Percentiles rank a stretch among this genome's conserved stretches.
Conservation (phyloP, 2,797 vertebrate genomes). For the Lerista edwardsae region DNA sequence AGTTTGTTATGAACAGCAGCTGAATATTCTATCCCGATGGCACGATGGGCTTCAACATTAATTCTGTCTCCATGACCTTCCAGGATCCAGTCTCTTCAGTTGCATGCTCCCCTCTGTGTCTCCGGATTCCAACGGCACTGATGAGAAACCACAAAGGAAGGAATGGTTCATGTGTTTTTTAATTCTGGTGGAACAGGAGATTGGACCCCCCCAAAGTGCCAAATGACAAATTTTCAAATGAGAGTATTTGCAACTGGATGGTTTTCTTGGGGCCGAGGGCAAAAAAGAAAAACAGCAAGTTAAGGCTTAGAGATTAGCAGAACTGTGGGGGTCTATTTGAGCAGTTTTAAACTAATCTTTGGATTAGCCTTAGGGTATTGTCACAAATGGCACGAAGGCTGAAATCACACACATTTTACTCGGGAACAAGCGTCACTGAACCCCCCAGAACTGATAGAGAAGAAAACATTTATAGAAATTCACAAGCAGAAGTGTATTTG, state of each 20-base stretch:
- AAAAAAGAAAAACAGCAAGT: rapidly evolving
- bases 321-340: not conserved
- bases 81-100: constrained; percentile 3
- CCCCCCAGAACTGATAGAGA: no score
- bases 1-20: not conserved
- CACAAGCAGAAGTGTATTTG: not conserved
- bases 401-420: no score
- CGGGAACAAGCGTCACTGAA: no score
- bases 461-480: not conserved
- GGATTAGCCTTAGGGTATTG: not conserved
- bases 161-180: not conserved
- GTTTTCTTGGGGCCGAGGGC: not conserved
- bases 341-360: not conserved
- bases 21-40: not conserved
- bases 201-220: not conserved
- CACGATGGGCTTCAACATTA: not conserved
- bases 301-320: rapidly evolving
- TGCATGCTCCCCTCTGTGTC: rapidly evolving
- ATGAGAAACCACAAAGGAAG: not conserved
- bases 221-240: not conserved
- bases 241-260: rapidly evolving
- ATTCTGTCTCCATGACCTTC: constrained; percentile 17
- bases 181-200: not conserved
- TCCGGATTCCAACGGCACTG: rapidly evolving
- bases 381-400: not conserved